Percentiles rank a stretch among this genome's conserved stretches.
These are phyloP conservation scores for Platyrinchus mystaceus DNA, from an alignment of 2,797 vertebrate species.

Conservation along the genomic window DNA sequence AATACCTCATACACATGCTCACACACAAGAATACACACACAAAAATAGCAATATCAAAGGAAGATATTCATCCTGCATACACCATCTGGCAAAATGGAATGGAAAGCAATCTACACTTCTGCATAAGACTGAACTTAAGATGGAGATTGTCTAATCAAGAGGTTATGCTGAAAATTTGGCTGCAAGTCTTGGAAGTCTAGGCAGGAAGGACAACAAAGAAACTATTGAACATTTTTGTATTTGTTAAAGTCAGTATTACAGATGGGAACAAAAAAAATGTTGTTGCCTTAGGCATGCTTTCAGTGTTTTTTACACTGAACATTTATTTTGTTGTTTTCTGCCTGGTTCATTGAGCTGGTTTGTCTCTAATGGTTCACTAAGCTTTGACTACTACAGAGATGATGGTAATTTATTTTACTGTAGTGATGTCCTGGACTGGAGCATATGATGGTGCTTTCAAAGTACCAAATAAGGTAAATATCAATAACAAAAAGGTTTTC, in stretches of 20 bases:
- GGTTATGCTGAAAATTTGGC: not conserved
- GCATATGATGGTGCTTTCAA: not conserved
- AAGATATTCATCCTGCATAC: not conserved
- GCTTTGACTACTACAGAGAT: not conserved
- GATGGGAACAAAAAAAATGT: not conserved
- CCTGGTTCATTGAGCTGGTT: conserved; percentile 10
- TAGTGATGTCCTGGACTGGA: not conserved
- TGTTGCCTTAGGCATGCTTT: not conserved
- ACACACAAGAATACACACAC: too few species aligned
- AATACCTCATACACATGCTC: not conserved
- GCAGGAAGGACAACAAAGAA: not conserved
- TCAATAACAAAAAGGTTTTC: not conserved
- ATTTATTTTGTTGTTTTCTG: conserved; percentile 4
- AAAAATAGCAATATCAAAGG: not conserved
- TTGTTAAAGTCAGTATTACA: not conserved
- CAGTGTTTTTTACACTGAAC: not conserved
- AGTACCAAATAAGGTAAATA: not conserved
- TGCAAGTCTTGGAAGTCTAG: not conserved
- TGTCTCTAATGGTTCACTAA: conserved; percentile 24
- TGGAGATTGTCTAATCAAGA: not conserved
- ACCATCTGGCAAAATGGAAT: not conserved
- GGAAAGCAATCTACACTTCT: not conserved
- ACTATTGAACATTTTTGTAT: not conserved
- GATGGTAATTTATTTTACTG: not conserved
- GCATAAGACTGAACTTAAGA: not conserved